phyloP scores from a whole-genome alignment of 1,140 invertebrate species.

The Meloidogyne hapla region DNA sequence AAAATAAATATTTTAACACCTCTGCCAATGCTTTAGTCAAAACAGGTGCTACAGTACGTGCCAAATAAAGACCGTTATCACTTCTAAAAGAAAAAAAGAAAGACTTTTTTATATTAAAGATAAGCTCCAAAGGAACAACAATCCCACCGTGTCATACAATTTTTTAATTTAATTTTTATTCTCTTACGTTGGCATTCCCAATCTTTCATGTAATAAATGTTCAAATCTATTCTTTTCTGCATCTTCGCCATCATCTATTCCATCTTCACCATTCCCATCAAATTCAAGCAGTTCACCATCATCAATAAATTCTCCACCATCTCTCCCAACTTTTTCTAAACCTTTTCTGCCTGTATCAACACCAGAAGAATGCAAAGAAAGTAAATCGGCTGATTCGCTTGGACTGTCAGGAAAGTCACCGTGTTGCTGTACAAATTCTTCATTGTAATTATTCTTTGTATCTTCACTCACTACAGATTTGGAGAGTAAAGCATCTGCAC shows the following conservation, averaged over 20 bases:
- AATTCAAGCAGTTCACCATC: slow-evolving; percentile 40
- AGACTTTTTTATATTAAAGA: too few relatives aligned
- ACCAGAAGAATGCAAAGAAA: slow-evolving; percentile 31
- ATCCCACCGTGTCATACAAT: too few relatives aligned
- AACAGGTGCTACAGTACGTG: slow-evolving; percentile 62
- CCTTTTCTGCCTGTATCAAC: slow-evolving; percentile 20
- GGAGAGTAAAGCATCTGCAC: slow-evolving; percentile 45
- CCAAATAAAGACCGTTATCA: slow-evolving; percentile 62
- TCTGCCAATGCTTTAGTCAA: slow-evolving; percentile 62
- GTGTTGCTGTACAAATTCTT: slow-evolving; percentile 1
- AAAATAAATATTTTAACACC: slow-evolving; percentile 32
- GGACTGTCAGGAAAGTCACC: slow-evolving; percentile 13
- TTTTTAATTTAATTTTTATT: background rate
- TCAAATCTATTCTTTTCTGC: slow-evolving; percentile 55
- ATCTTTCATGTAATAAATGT: slow-evolving; percentile 51
- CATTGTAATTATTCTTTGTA: slow-evolving; percentile 45
- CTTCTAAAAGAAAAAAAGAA: slow-evolving; percentile 13
- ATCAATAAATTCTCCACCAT: background rate
- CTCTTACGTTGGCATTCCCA: slow-evolving; percentile 58
- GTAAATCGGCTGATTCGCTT: slow-evolving; percentile 23
- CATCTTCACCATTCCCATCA: slow-evolving; percentile 35
- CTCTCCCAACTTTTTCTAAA: background rate
- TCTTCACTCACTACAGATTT: slow-evolving; percentile 50
- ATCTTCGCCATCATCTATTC: slow-evolving; percentile 57
- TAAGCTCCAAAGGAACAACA: too few relatives aligned